These are phyloP conservation scores for Zenarchopterus dispar DNA, from an alignment of 2,797 vertebrate genomes.

Conservation along the genomic window DNA sequence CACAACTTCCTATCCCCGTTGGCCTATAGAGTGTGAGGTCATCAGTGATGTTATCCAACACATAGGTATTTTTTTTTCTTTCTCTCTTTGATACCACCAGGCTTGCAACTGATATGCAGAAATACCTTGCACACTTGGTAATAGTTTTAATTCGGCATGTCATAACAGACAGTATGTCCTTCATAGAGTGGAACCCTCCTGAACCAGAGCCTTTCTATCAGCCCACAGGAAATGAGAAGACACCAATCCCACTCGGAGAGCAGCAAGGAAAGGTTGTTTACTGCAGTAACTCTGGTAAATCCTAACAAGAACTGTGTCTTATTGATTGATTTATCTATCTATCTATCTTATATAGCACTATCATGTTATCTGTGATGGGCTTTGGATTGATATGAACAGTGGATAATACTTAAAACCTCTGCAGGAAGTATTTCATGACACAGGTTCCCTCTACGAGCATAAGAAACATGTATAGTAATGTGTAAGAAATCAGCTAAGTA, in stretches of 20 bases:
- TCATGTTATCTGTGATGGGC: no score
- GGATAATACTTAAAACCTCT: no score
- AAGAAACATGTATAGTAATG: no score
- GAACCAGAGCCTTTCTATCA: constrained; percentile 89
- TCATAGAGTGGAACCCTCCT: constrained; percentile 89
- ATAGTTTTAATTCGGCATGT: not conserved
- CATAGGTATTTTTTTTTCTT: constrained; percentile 79
- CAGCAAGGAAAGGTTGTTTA: constrained; percentile 85
- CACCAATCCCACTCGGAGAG: constrained; percentile 61
- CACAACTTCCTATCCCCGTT: constrained; percentile 74
- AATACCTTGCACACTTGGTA: not conserved
- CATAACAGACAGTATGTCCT: constrained; percentile 13
- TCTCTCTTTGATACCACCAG: not conserved
- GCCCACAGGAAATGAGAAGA: constrained; percentile 70
- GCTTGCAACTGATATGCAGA: not conserved
- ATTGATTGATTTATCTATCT: no score
- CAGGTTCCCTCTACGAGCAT: no score
- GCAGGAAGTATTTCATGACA: no score
- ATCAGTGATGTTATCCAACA: constrained; percentile 85
- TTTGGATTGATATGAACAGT: no score
- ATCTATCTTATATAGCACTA: not conserved
- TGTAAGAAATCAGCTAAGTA: no score
- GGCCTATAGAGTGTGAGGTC: constrained; percentile 92
- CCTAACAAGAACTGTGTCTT: not conserved
- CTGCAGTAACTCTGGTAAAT: constrained; percentile 83